Evolutionary conservation across 2,797 vertebrate genomes (phyloP).

Genomic region (Melanotaenia boesemani): DNA sequence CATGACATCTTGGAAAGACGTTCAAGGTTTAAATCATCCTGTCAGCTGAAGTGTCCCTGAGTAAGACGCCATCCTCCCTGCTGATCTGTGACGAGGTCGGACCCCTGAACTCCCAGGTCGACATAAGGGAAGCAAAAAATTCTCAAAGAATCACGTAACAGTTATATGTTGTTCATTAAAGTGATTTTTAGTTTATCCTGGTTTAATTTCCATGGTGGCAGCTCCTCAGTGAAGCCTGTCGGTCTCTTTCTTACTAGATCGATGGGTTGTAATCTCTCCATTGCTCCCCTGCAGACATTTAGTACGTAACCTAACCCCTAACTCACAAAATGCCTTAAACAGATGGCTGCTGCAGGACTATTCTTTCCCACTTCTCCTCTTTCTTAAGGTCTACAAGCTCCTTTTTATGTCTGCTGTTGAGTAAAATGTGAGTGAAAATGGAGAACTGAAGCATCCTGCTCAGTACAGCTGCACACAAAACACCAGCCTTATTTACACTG

Average conservation of each 20-base stretch:
- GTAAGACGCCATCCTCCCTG: conserved; percentile 10
- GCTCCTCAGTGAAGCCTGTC: conserved; percentile 20
- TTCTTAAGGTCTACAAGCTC: conserved; percentile 52
- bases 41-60: conserved; percentile 56
- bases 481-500: conserved; percentile 32
- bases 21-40: conserved; percentile 53
- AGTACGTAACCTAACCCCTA: conserved; percentile 61
- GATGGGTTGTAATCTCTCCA: conserved; percentile 50
- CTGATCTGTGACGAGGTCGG: conserved; percentile 27
- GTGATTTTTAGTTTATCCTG: conserved; percentile 4
- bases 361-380: conserved; percentile 52
- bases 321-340: conserved; percentile 72
- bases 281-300: conserved; percentile 51
- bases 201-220: conserved; percentile 16
- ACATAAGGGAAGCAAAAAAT: conserved; percentile 3
- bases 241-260: conserved; percentile 38
- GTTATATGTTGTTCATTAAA: neutral
- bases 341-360: conserved; percentile 70
- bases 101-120: conserved; percentile 24
- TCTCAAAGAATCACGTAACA: conserved; percentile 1
- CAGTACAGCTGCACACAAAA: conserved; percentile 17
- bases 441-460: conserved; percentile 46
- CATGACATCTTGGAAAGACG: conserved; percentile 44
- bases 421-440: conserved; percentile 26
- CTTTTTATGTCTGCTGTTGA: conserved; percentile 47